Conservation (phyloP, 2,797 vertebrate genomes). For the Kryptopterus vitreolus region DNA sequence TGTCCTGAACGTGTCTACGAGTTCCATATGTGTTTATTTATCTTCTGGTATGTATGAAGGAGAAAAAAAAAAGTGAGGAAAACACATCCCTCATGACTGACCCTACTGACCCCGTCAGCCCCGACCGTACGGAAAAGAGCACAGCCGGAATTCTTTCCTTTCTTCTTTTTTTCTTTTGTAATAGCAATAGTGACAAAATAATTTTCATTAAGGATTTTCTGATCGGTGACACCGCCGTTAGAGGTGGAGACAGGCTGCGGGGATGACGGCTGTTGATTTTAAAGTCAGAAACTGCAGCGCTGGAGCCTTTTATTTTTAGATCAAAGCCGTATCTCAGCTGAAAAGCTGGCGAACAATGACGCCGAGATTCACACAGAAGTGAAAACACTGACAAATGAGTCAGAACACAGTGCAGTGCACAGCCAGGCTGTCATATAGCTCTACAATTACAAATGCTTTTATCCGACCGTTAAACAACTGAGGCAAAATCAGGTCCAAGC, state of each 20-base stretch:
- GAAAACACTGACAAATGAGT: background rate
- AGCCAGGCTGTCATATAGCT: slow-evolving; percentile 3
- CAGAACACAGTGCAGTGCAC: background rate
- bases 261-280: slow-evolving; percentile 8
- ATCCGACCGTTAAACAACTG: background rate
- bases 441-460: background rate
- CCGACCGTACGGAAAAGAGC: background rate
- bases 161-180: background rate
- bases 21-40: slow-evolving; percentile 3
- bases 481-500: background rate
- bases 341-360: background rate
- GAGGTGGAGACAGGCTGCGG: background rate
- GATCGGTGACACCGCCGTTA: background rate
- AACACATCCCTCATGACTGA: background rate
- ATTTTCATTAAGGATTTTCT: background rate
- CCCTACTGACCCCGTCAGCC: slow-evolving; percentile 8
- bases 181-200: background rate
- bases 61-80: slow-evolving; percentile 9
- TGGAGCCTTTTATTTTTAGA: slow-evolving; percentile 3
- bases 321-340: background rate
- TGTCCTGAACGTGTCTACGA: background rate
- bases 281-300: slow-evolving; percentile 1
- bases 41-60: background rate
- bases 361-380: background rate
- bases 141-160: background rate